Base-by-base conservation (phyloP, 2,113 vertebrate species). In the Urocitellus parryii region DNA sequence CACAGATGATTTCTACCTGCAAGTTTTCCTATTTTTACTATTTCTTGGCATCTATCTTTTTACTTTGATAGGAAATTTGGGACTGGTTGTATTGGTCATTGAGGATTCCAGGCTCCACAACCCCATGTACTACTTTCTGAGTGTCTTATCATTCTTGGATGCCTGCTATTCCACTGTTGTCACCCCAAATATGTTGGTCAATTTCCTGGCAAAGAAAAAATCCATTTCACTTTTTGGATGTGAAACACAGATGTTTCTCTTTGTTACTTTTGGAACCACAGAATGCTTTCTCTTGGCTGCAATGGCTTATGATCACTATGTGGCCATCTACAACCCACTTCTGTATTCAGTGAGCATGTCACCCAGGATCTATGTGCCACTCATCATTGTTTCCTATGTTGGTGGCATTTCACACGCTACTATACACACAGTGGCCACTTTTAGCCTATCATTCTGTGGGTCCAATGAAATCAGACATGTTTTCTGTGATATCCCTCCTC, bases 11-110 rank as follows among this genome's bases (percentile, higher is more conserved):
- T 61, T 24, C 73, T 45, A 94, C 1, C 13, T 97, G 0, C 77
- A 95, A 51, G 45, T 88, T 22, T 53, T 92, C 6, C 48, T 97
- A 34, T 96, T 97, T 84, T 32, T 94, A 0, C 18, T 97, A 20
- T 97, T 97, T 83, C 65, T 97, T 16, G 37, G 27, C 27, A 85
- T 97, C 25, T 98, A 97, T n/a, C 37, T 97, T 56, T 91, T 96
- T 32, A 98, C 83, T 8, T 6, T 97, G 22, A 14, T 92, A n/a
- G 96, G 85, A 82, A 96, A 97, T 42, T 65, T 95, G 37, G 97
- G 92, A 4, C 12, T 97, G 22, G 67, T 97, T 29, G 0, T 89
- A 0, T 25, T 96, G 17, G 45, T 97, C 32, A 58, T 45, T 3
- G 5, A 2, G 0, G 79, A 97, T 67, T 89, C 76, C 2, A 45